phyloP scores from a whole-genome alignment of 2,797 vertebrate genomes.

The Liparis tanakae region DNA sequence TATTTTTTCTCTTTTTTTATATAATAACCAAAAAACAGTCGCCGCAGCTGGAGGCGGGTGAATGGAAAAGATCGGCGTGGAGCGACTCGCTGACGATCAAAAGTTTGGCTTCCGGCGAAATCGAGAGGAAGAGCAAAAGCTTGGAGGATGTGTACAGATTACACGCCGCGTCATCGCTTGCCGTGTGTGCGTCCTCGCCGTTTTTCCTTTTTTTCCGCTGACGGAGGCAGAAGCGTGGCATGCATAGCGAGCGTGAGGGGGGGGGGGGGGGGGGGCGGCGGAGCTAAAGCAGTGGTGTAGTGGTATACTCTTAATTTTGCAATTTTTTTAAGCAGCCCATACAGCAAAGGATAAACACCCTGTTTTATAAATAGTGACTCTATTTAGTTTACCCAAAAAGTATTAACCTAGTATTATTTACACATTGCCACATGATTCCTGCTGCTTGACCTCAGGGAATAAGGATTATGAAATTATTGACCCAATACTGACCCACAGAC shows the following conservation, averaged over 20 bases:
- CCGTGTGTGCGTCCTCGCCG: constrained; percentile 19
- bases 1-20: constrained; percentile 7
- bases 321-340: too few species aligned
- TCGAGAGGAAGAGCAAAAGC: constrained; percentile 49
- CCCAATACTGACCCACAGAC: too few species aligned
- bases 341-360: too few species aligned
- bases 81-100: constrained; percentile 41
- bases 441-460: too few species aligned
- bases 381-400: too few species aligned
- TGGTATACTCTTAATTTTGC: too few species aligned
- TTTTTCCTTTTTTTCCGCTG: constrained; percentile 38
- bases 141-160: constrained; percentile 47
- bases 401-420: too few species aligned
- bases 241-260: constrained; percentile 38
- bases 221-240: constrained; percentile 49
- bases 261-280: constrained; percentile 22
- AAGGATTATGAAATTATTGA: too few species aligned
- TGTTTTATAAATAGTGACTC: too few species aligned
- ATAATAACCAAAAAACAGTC: not conserved
- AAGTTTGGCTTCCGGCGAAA: constrained; percentile 43
- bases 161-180: constrained; percentile 40
- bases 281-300: too few species aligned
- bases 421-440: too few species aligned
- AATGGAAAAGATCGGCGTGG: constrained; percentile 21
- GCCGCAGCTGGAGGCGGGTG: constrained; percentile 21